Percentiles rank a stretch among this genome's conserved stretches.
These are phyloP conservation scores for Cyprichromis sp. DNA, from an alignment of 2,113 vertebrate species.

Conservation along the genomic window DNA sequence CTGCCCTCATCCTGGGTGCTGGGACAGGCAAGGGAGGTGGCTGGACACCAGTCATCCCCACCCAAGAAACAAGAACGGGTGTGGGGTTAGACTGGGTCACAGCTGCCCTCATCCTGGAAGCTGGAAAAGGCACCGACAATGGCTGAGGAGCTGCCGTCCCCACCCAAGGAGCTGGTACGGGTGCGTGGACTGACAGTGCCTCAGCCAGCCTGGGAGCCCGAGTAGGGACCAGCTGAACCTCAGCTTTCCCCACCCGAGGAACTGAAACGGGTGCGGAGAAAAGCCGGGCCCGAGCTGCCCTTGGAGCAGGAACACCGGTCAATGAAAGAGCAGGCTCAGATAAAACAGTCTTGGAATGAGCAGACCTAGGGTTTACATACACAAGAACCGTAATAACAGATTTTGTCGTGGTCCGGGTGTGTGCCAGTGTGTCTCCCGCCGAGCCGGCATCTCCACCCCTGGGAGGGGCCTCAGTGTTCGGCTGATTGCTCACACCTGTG, in stretches of 20 bases:
- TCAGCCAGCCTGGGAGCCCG: neutral
- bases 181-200: neutral
- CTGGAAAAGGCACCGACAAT: neutral
- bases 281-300: neutral
- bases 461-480: too few relatives aligned
- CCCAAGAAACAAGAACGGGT: neutral
- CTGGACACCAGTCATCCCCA: neutral
- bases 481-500: too few relatives aligned
- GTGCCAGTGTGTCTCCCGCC: too few relatives aligned
- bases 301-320: neutral
- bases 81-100: neutral
- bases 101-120: neutral
- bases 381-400: neutral
- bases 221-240: neutral
- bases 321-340: neutral
- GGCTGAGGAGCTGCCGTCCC: neutral
- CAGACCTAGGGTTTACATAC: neutral
- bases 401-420: too few relatives aligned
- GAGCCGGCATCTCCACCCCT: too few relatives aligned
- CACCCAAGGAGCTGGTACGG: neutral
- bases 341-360: neutral
- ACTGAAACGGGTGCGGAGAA: neutral
- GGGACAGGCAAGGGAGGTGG: neutral
- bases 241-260: neutral
- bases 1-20: neutral